These are phyloP conservation scores for Octodon degus DNA, from an alignment of 2,113 vertebrate genomes.

Conservation along the genomic window DNA sequence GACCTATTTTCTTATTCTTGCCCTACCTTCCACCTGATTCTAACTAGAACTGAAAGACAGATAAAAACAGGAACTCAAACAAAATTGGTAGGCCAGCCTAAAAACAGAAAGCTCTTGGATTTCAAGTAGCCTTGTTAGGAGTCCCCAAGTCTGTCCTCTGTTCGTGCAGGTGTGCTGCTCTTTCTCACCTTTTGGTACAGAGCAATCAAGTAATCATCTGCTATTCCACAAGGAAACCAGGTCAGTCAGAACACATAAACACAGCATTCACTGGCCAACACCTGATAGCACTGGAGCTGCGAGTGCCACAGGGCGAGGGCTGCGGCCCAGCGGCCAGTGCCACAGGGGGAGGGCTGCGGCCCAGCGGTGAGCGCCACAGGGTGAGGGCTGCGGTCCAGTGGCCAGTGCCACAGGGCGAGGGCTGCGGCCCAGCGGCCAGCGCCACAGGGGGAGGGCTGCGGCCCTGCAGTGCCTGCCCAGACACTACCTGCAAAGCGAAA, in stretches of 20 bases:
- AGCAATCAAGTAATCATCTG: background rate
- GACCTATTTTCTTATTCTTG: background rate
- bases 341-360: too few species aligned
- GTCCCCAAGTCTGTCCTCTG: background rate
- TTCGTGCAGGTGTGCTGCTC: background rate
- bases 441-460: accelerated
- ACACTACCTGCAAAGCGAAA: background rate
- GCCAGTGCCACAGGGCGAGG: background rate
- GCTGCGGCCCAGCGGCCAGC: background rate
- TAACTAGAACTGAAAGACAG: background rate
- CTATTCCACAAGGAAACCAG: background rate
- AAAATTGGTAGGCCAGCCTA: background rate
- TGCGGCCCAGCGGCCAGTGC: background rate
- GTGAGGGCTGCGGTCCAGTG: too few species aligned
- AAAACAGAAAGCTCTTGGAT: background rate
- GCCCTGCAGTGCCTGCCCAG: background rate
- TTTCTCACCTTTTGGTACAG: background rate
- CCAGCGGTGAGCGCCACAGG: background rate
- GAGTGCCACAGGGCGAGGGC: too few species aligned
- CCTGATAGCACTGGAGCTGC: background rate
- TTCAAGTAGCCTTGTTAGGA: background rate
- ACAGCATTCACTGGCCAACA: background rate
- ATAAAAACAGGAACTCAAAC: background rate
- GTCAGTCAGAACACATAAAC: background rate
- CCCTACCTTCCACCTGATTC: background rate